Base-by-base conservation (phyloP, 2,113 vertebrate genomes). In the Rhegmatorhina hoffmannsi region DNA sequence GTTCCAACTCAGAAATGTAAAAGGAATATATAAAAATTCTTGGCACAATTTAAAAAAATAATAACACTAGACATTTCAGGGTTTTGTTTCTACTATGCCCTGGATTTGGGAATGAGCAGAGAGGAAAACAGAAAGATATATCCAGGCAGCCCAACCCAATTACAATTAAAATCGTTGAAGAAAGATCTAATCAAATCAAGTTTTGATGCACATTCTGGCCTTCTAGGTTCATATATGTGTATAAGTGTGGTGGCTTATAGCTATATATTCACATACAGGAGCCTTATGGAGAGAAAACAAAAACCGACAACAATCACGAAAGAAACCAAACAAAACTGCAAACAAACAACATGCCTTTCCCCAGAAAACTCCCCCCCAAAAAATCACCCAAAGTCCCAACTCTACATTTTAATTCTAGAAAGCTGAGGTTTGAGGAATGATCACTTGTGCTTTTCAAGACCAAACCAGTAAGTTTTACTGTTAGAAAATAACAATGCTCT, bases 11-110 rank as follows among this genome's bases (percentile, higher is more conserved):
- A 76, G 33, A 50, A 92, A 85, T 80, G 76, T 55, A 83, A 95
- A 79, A 91, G 58, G 46, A 88, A 93, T 73, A 66, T 67, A 67
- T 84, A 92, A 94, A 91, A 92, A 40, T 36, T 66, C 28, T 72
- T 91, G 58, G 85, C 85, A 88, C 40, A 53, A 85, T 19, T 49
- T 21, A 36, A 38, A 43, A 67, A 38, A 36, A 14, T 2, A 80
- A 43, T 1, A 89, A 14, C 9, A 66, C 36, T 31, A 85, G 44
- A 58, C 82, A 46, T 89, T 90, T 78, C 28, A 63, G 46, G 24
- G 3, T 67, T 81, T 64, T 85, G 29, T 82, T 94, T 91, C 58
- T 77, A 25, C 36, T 80, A 4, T 23, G n/a, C 23, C 21, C 9
- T 62, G 52, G 25, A 78, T 81, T 89, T 86, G 49, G 85, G 26